Evolutionary conservation across 2,797 vertebrate genomes (phyloP), one percentile per base, ranked within the genome.

Genomic region (Micrastur ruficollis): DNA sequence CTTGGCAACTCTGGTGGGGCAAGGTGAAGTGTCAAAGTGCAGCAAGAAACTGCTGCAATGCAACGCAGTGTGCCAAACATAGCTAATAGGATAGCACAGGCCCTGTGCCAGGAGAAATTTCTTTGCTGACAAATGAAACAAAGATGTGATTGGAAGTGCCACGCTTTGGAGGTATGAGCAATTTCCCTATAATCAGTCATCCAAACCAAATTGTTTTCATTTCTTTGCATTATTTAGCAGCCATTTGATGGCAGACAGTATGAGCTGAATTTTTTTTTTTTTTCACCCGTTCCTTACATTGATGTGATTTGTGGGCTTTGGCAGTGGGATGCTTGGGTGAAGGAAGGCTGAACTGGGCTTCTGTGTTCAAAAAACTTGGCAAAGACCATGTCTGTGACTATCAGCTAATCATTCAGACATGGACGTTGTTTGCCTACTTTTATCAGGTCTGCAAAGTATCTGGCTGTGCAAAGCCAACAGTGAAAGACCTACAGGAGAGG

Each of bases 141-240:
- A 95, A 96, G 95, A 97, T 95, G 94, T 90, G 96, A 96, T 91
- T 95, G 89, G 96, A 97, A 97, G 88, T 55, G 73, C 95, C 83
- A 63, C 4, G 5, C 94, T 91, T 95, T 67, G 81, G 82, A 96
- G 86, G 94, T 94, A 80, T 87, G 96, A 97, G 89, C 95, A 97
- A 97, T 95, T 96, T 94, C 84, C 91, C 93, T 92, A 95, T 98
- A 96, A 98, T 98, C 97, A 96, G 96, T 98, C 97, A 96, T 94
- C 86, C 93, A 92, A 92, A 86, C 82, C 74, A 97, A 98, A 97
- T 92, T 95, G 96, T 96, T 97, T 97, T 95, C 89, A 97, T 97
- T 95, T 95, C 93, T 95, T 94, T 98, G 95, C 97, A 97, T 98
- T 98, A 98, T 98, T 98, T 98, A 98, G 96, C 86, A 97, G 96